Percentiles rank a stretch among this genome's conserved stretches.
These are phyloP conservation scores for Calliopsis andreniformis DNA, from an alignment of 1,140 invertebrate genomes.

Conservation along the genomic window DNA sequence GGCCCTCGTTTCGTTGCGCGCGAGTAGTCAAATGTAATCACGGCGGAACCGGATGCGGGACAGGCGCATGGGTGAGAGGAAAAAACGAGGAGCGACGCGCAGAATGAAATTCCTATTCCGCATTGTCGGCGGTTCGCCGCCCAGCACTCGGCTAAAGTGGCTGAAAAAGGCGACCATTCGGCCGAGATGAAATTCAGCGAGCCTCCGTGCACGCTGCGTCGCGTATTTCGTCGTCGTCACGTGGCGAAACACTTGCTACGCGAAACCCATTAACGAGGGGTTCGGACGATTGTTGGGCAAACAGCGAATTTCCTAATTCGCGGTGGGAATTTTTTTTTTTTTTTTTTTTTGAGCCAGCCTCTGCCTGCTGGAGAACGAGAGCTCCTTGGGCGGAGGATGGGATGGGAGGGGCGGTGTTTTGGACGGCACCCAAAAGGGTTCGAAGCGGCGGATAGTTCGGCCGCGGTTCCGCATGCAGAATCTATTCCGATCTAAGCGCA, in stretches of 20 bases:
- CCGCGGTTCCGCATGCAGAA: constrained; percentile 29
- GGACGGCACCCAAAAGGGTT: constrained; percentile 21
- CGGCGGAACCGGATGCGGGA: constrained; percentile 19
- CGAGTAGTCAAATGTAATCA: constrained; percentile 40
- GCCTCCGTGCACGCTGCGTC: neutral
- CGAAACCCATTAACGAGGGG: constrained; percentile 22
- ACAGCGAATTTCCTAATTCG: constrained; percentile 21
- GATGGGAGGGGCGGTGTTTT: neutral
- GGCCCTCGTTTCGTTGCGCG: constrained; percentile 1
- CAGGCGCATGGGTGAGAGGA: neutral
- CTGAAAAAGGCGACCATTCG: constrained; percentile 19
- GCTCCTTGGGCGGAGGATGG: neutral
- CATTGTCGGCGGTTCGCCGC: constrained; percentile 47
- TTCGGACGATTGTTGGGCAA: constrained; percentile 8
- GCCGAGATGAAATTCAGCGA: constrained; percentile 20
- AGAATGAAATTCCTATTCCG: constrained; percentile 52
- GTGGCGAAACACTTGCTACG: constrained; percentile 2
- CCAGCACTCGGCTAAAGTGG: constrained; percentile 51
- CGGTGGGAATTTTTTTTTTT: constrained; percentile 5
- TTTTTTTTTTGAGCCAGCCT: too few relatives aligned
- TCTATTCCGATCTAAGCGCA: constrained; percentile 44
- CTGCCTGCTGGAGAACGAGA: too few relatives aligned
- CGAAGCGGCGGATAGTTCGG: neutral
- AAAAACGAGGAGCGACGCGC: constrained; percentile 21
- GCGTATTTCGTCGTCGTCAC: constrained; percentile 18